Percentiles rank a stretch among this genome's conserved stretches.
Conservation (phyloP, 2,888 invertebrate genomes). For the Drosophila lacicola region DNA sequence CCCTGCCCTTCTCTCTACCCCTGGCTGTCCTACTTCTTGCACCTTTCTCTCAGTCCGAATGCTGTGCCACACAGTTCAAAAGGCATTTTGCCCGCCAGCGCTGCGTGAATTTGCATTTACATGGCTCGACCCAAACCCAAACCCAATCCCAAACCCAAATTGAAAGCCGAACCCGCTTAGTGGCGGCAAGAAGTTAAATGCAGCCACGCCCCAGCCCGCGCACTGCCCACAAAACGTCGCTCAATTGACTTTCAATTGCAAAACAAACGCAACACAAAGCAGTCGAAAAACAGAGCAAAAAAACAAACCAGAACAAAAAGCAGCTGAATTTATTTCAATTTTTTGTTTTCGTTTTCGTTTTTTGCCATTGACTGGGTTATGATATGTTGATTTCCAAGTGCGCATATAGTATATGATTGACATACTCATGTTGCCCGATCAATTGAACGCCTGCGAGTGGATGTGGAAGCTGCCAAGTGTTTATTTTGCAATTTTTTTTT, state of each 20-base stretch:
- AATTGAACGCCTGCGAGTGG: conserved; percentile 51
- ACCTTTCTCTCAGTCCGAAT: conserved; percentile 16
- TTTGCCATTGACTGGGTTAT: conserved; percentile 17
- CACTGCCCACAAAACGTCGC: conserved; percentile 12
- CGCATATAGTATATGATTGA: conserved; percentile 44
- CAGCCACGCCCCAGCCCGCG: conserved; percentile 30
- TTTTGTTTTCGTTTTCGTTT: conserved; percentile 13
- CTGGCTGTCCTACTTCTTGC: not conserved
- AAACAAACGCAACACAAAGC: conserved; percentile 49
- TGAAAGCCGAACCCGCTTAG: conserved; percentile 9
- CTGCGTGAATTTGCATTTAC: conserved; percentile 78
- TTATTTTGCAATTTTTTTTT: conserved; percentile 37
- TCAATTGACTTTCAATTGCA: conserved; percentile 67
- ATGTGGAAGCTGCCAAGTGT: conserved; percentile 51
- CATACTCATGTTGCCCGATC: conserved; percentile 52
- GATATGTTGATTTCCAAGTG: conserved; percentile 51
- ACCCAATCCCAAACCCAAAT: conserved; percentile 7
- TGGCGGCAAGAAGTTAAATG: conserved; percentile 48
- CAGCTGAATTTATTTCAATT: conserved; percentile 62
- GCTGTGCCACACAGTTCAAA: conserved; percentile 31
- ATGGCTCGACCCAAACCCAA: conserved; percentile 41
- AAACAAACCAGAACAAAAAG: conserved; percentile 28
- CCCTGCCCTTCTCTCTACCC: not conserved
- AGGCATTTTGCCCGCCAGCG: conserved; percentile 57
- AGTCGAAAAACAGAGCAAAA: conserved; percentile 24